These are phyloP conservation scores for Portunus trituberculatus DNA, from an alignment of 1,140 invertebrate species.

Conservation along the genomic window DNA sequence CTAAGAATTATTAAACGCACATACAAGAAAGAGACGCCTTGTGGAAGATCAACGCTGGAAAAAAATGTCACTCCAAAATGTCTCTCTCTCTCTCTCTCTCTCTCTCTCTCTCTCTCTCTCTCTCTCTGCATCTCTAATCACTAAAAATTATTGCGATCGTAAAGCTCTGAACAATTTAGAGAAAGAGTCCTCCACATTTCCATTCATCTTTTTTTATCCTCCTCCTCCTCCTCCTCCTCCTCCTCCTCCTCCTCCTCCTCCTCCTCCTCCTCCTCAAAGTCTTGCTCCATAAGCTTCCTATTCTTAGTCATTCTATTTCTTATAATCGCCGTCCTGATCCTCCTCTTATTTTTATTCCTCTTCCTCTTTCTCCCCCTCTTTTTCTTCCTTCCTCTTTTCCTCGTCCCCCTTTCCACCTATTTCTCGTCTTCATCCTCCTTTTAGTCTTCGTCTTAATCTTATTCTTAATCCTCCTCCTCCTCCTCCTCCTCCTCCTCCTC, in stretches of 20 bases:
- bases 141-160: too few relatives aligned
- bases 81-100: too few relatives aligned
- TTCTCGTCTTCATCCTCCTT: not conserved
- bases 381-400: not conserved
- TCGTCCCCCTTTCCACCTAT: not conserved
- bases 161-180: too few relatives aligned
- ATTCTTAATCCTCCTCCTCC: not conserved
- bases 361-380: slow-evolving; percentile 4
- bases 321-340: not conserved
- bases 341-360: not conserved
- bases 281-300: not conserved
- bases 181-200: not conserved
- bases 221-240: too few relatives aligned
- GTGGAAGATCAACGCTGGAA: too few relatives aligned
- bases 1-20: too few relatives aligned
- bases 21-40: too few relatives aligned
- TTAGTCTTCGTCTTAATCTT: not conserved
- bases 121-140: too few relatives aligned
- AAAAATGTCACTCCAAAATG: too few relatives aligned
- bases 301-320: too few relatives aligned
- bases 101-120: too few relatives aligned
- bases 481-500: not conserved
- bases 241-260: too few relatives aligned
- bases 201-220: not conserved
- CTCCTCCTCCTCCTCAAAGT: not conserved